These are phyloP conservation scores for Spisula solida DNA, from an alignment of 2,888 invertebrate genomes.

Conservation along the genomic window DNA sequence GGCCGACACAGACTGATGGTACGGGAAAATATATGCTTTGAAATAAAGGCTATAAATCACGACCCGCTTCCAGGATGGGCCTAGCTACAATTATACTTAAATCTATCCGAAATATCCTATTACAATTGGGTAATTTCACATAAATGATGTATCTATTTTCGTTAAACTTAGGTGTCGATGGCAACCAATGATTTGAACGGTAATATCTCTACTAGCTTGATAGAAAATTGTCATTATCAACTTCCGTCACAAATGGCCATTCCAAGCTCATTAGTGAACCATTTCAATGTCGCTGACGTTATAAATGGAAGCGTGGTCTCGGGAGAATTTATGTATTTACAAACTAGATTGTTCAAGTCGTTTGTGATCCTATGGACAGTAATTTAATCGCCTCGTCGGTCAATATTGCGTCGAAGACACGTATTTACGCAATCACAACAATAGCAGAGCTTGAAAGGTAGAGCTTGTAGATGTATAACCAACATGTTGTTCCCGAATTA, in stretches of 20 bases:
- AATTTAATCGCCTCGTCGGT: not conserved
- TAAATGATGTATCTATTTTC: not conserved
- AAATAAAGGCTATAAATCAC: slow-evolving; percentile 6
- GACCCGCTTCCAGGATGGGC: not conserved
- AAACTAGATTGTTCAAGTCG: not conserved
- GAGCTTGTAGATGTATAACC: no score
- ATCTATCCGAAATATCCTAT: not conserved
- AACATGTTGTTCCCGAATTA: no score
- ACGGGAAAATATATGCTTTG: not conserved
- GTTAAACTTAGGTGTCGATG: not conserved
- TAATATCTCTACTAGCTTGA: slow-evolving; percentile 5
- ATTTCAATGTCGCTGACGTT: slow-evolving; percentile 13
- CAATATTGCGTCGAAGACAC: not conserved
- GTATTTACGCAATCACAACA: not conserved
- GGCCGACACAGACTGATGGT: no score
- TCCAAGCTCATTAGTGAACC: slow-evolving; percentile 11
- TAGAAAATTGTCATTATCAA: slow-evolving; percentile 4
- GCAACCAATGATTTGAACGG: not conserved
- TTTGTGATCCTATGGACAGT: not conserved
- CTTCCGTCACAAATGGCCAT: slow-evolving; percentile 9
- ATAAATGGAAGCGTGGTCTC: not conserved
- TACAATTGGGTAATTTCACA: not conserved
- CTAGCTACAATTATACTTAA: not conserved
- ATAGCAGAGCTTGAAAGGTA: no score
- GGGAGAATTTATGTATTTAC: not conserved